Evolutionary conservation across 1,140 invertebrate species (phyloP).

Genomic region (Phymorhynchus buccinoides): DNA sequence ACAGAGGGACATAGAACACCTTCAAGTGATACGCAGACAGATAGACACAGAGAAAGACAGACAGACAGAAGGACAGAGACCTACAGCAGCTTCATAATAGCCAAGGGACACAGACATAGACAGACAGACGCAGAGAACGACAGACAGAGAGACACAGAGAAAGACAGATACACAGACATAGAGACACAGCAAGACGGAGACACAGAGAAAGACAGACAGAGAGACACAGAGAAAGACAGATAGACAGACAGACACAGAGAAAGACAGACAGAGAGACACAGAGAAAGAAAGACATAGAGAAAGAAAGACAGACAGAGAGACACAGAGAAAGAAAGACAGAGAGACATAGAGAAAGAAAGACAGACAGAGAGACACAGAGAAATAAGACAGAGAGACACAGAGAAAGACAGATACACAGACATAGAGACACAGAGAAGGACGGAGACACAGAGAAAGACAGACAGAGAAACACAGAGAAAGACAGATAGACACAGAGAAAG

Average conservation of each 20-base stretch:
- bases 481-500: neutral
- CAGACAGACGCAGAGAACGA: too few relatives aligned
- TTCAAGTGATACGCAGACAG: neutral
- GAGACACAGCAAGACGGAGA: too few relatives aligned
- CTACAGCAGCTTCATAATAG: neutral
- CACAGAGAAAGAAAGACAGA: neutral
- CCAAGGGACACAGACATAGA: neutral
- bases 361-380: neutral
- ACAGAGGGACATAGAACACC: too few relatives aligned
- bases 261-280: slow-evolving; percentile 3
- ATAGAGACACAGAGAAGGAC: slow-evolving; percentile 21
- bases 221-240: neutral
- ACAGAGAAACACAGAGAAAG: neutral
- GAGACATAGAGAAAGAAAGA: too few relatives aligned
- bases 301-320: neutral
- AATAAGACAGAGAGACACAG: neutral
- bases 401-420: neutral
- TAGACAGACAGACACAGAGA: neutral
- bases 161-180: neutral
- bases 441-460: neutral
- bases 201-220: too few relatives aligned
- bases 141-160: neutral
- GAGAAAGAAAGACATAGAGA: neutral
- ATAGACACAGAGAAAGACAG: neutral
- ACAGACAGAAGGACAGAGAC: neutral